A percentile compares a stretch with the other conserved stretches of the same genome.
phyloP scores from a whole-genome alignment of 1,140 invertebrate genomes.

The Aphaenogaster ashmeadi region DNA sequence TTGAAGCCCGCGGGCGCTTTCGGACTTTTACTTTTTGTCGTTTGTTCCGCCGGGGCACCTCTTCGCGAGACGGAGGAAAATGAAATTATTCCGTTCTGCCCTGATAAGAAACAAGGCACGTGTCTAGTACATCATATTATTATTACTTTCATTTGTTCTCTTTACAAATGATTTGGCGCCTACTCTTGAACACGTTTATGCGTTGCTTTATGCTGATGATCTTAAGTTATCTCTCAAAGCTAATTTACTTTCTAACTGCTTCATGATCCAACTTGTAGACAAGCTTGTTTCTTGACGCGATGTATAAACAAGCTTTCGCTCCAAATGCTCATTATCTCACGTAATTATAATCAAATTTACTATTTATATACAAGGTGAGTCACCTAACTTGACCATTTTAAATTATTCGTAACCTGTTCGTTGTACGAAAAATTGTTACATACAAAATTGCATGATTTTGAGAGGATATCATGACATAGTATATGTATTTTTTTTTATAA shows the following conservation, averaged over 20 bases:
- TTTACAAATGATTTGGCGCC: conserved; percentile 12
- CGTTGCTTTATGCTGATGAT: conserved; percentile 4
- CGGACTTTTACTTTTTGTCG: conserved; percentile 68
- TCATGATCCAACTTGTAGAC: background rate
- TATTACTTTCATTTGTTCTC: background rate
- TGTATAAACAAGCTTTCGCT: background rate
- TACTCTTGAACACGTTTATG: background rate
- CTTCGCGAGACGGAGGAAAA: background rate
- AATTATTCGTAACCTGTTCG: too few species aligned
- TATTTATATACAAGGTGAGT: too few species aligned
- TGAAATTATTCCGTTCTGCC: conserved; percentile 49
- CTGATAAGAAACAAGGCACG: conserved; percentile 39
- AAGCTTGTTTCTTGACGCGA: background rate
- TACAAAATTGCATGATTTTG: too few species aligned
- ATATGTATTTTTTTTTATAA: too few species aligned
- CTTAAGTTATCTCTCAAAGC: background rate
- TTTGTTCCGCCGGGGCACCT: conserved; percentile 7
- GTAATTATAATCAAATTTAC: conserved; percentile 7
- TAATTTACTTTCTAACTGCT: conserved; percentile 24
- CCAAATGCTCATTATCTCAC: background rate
- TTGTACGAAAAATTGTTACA: too few species aligned
- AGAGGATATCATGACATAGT: too few species aligned
- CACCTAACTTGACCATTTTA: too few species aligned
- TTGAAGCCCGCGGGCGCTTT: conserved; percentile 16
- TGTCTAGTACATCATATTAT: background rate